These are phyloP conservation scores for Sclerodermus sp. DNA, from an alignment of 2,888 invertebrate genomes.

Conservation along the genomic window DNA sequence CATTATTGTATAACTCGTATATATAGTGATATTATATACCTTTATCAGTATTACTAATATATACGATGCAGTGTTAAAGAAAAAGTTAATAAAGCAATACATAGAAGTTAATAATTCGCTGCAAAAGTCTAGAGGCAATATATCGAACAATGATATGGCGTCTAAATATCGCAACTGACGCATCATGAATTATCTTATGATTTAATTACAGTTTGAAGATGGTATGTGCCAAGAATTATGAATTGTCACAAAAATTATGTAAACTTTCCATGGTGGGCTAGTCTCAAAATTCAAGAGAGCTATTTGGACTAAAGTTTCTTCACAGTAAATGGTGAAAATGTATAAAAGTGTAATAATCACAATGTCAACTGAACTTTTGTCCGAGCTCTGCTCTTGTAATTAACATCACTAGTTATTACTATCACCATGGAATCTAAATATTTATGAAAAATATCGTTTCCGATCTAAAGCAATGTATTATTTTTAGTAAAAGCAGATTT, in stretches of 20 bases:
- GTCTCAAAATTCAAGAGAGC: too few species aligned
- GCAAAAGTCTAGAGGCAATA: conserved; percentile 20
- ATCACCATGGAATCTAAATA: conserved; percentile 14
- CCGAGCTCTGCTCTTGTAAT: conserved; percentile 19
- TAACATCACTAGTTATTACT: too few species aligned
- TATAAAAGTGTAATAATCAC: conserved; percentile 45
- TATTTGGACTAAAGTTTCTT: conserved; percentile 39
- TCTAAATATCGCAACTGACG: background rate
- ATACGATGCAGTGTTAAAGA: too few species aligned
- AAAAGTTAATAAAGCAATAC: too few species aligned
- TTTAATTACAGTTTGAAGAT: too few species aligned
- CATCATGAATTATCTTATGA: conserved; percentile 10
- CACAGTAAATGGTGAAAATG: conserved; percentile 44
- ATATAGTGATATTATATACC: too few species aligned
- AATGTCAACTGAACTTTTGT: conserved; percentile 37
- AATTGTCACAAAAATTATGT: too few species aligned
- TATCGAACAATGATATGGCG: conserved; percentile 23
- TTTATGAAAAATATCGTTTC: conserved; percentile 10
- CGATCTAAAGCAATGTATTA: background rate
- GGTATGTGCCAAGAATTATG: too few species aligned
- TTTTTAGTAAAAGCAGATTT: too few species aligned
- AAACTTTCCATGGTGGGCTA: too few species aligned
- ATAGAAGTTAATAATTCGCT: background rate
- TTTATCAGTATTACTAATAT: too few species aligned
- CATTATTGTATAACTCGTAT: too few species aligned